phyloP scores from a whole-genome alignment of 2,888 invertebrate genomes.

The Papilio demoleus region DNA sequence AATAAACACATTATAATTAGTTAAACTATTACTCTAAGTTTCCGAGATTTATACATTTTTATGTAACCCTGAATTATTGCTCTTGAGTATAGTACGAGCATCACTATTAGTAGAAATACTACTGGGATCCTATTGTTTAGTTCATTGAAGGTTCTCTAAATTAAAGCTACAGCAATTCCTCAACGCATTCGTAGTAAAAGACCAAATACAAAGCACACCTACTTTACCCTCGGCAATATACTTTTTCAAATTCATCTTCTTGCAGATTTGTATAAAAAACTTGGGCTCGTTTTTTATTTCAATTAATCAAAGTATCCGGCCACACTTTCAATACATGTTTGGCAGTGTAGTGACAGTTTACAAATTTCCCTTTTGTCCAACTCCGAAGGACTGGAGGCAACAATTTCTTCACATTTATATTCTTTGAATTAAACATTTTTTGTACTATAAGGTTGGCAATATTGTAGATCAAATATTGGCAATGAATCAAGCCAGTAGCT shows the following conservation, averaged over 20 bases:
- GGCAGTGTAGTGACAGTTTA: slow-evolving; percentile 22
- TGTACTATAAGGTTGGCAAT: slow-evolving; percentile 2
- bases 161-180: no score
- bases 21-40: no score
- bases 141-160: no score
- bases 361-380: slow-evolving; percentile 17
- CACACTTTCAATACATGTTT: slow-evolving; percentile 20
- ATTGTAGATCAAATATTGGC: background rate
- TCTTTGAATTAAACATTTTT: background rate
- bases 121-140: no score
- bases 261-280: slow-evolving; percentile 5
- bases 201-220: no score
- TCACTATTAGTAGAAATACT: no score
- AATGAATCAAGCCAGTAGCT: background rate
- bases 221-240: no score
- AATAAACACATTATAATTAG: no score
- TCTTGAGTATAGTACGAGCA: no score
- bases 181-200: no score
- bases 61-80: no score
- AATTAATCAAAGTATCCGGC: slow-evolving; percentile 28
- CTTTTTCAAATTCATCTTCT: background rate
- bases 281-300: slow-evolving; percentile 3
- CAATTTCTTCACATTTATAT: slow-evolving; percentile 15
- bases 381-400: slow-evolving; percentile 19
- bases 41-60: no score